Conservation (phyloP, 2,797 vertebrate genomes). For the Peromyscus nudipes region DNA sequence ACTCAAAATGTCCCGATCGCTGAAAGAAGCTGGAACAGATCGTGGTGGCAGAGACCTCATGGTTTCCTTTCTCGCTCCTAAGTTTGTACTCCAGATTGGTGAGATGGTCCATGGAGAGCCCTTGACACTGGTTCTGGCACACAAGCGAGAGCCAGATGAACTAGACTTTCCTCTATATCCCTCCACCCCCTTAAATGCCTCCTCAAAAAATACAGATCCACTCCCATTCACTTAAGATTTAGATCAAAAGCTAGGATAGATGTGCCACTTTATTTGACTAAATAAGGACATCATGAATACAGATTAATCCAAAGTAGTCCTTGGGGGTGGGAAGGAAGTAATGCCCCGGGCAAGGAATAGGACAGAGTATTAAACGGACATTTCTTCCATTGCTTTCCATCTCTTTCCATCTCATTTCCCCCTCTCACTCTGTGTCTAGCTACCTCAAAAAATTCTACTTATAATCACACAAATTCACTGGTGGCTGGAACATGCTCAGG, state of each 20-base stretch:
- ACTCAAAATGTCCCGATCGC: background rate
- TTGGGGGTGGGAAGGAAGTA: background rate
- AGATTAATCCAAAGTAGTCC: background rate
- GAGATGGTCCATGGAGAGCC: rapidly evolving
- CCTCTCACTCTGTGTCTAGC: background rate
- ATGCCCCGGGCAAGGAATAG: background rate
- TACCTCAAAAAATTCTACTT: background rate
- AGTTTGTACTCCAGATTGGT: too few relatives aligned
- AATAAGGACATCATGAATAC: background rate
- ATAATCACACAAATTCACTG: background rate
- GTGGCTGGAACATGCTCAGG: background rate
- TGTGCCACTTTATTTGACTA: slow-evolving; percentile 2
- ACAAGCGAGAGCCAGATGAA: rapidly evolving
- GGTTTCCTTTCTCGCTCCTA: rapidly evolving
- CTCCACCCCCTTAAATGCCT: background rate
- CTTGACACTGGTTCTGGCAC: rapidly evolving
- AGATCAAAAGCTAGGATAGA: background rate
- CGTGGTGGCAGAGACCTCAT: rapidly evolving
- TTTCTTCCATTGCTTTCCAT: background rate
- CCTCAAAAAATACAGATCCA: background rate
- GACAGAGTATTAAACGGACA: rapidly evolving
- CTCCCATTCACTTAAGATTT: background rate
- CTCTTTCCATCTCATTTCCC: background rate
- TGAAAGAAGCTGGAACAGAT: background rate
- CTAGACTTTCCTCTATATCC: background rate